Evolutionary conservation across 2,113 vertebrate species (phyloP), one percentile per base, ranked within the genome.

Genomic region (Psammodynastes pulverulentus): DNA sequence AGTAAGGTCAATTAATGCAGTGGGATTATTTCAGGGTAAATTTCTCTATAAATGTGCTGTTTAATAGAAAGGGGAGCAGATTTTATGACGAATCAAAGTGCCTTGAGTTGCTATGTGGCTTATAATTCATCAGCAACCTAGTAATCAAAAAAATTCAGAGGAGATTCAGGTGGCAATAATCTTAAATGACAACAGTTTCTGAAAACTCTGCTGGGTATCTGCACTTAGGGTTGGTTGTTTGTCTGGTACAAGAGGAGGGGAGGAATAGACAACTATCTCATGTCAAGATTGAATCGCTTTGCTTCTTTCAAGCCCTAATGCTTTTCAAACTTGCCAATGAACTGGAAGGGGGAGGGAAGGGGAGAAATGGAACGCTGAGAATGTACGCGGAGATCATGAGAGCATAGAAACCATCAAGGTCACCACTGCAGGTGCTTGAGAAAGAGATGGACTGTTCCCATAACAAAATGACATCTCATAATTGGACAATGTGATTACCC

Each of bases 81-180:
- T 79, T 79, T 79, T 79, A 79, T 79, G 72, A 79, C 43, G 34
- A 79, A 79, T 79, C 72, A 89, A 85, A 1, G 39, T 34, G 49
- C 0, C 39, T 45, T 24, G 48, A 3, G 4, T 62, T 53, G 54
- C 90, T 94, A 85, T 21, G 1, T 1, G 58, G 72, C 29, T 67
- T 1, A 62, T 26, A 34, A 24, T 0, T 17, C 89, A 17, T 39
- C 56, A 91, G 0, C 21, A 88, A 43, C 51, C 0, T 26, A 0
- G 48, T 39, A 48, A 7, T 9, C 1, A 67, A 43, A 1, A 53
- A 58, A 48, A n/a, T 0, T 0, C 49, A 0, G 24, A 0, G 19
- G 0, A 34, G 43, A 52, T 17, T 12, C 3, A 17, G 72, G 39
- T 0, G 24, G 49, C 1, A 54, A 24, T 4, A 24, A 72, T 19